These are phyloP conservation scores for Pristionchus exspectatus DNA, from an alignment of 2,888 invertebrate genomes.

Conservation along the genomic window DNA sequence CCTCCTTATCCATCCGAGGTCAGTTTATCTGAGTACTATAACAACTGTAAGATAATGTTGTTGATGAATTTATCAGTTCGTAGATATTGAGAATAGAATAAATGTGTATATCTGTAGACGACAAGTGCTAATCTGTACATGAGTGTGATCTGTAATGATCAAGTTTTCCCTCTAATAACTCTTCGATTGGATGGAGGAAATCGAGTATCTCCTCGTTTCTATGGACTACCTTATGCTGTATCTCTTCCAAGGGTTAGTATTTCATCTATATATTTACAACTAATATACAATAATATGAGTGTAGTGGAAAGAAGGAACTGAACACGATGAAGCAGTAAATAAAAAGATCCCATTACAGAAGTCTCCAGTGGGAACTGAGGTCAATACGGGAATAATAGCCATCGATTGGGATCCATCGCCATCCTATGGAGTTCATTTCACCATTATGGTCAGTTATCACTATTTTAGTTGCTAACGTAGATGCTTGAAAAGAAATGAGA, in stretches of 20 bases:
- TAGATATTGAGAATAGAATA: not conserved
- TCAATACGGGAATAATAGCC: constrained; percentile 73
- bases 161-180: constrained; percentile 74
- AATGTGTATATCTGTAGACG: not conserved
- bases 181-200: constrained; percentile 70
- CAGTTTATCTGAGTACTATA: not conserved
- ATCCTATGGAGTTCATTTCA: constrained; percentile 67
- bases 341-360: constrained; percentile 46
- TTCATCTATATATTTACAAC: not conserved
- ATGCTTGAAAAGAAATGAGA: too few species aligned
- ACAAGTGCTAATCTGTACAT: constrained; percentile 68
- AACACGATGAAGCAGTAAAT: not conserved
- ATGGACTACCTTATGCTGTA: constrained; percentile 72
- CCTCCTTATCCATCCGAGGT: constrained; percentile 52
- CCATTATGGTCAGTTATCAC: constrained; percentile 63
- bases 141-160: constrained; percentile 74
- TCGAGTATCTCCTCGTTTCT: constrained; percentile 71
- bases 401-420: constrained; percentile 75
- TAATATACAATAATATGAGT: not conserved
- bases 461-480: not conserved
- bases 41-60: not conserved
- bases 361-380: constrained; percentile 63
- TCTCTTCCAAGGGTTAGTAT: constrained; percentile 62
- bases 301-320: not conserved
- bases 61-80: not conserved